Percentiles rank a stretch among this genome's conserved stretches.
Evolutionary conservation across 2,888 invertebrate species (phyloP).

Genomic region (Drosophila merina): DNA sequence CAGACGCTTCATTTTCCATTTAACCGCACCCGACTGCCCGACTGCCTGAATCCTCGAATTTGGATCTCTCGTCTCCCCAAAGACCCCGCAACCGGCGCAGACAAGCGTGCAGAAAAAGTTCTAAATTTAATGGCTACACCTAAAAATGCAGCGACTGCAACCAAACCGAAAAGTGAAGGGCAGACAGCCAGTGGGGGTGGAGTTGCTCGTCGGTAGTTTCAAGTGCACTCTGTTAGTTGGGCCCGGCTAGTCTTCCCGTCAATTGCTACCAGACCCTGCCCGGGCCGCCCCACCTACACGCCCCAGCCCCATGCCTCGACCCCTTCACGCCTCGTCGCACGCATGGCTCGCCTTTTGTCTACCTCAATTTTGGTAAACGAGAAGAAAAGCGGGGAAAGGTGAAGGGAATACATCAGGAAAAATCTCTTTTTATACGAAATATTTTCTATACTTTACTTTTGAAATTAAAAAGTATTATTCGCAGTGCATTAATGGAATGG

Average conservation of each 20-base stretch:
- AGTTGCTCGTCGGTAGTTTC: conserved; percentile 61
- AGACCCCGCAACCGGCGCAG: conserved; percentile 53
- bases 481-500: conserved; percentile 1
- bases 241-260: conserved; percentile 15
- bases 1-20: conserved; percentile 75
- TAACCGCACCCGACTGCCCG: conserved; percentile 65
- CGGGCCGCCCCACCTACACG: conserved; percentile 23
- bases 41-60: conserved; percentile 34
- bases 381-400: conserved; percentile 8
- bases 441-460: too few species aligned
- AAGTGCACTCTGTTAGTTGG: conserved; percentile 68
- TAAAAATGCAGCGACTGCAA: conserved; percentile 77
- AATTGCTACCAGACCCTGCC: neutral
- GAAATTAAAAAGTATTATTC: neutral
- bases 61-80: neutral
- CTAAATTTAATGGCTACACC: conserved; percentile 80
- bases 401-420: neutral
- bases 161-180: conserved; percentile 48
- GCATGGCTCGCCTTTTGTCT: conserved; percentile 74
- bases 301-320: conserved; percentile 19
- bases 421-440: too few species aligned
- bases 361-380: conserved; percentile 35
- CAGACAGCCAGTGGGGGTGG: conserved; percentile 17
- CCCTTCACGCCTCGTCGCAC: conserved; percentile 69
- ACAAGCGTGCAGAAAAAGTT: conserved; percentile 76